Percentiles rank a stretch among this genome's conserved stretches.
Conservation (phyloP, 1,140 invertebrate genomes). For the Drosophila eugracilis region DNA sequence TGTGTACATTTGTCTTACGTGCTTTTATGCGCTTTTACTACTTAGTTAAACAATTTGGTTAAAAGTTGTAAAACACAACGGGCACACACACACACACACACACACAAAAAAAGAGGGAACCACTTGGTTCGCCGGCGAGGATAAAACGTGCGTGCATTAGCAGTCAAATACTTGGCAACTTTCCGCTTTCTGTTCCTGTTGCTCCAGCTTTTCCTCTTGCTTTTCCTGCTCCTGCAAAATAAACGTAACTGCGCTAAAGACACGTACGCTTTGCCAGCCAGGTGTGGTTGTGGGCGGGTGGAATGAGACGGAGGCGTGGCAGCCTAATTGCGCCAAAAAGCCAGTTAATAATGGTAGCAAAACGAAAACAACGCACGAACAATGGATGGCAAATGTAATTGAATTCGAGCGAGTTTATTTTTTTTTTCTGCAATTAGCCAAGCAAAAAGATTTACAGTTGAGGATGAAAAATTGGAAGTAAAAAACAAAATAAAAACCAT, state of each 20-base stretch:
- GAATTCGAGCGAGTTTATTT: slow-evolving; percentile 42
- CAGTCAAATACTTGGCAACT: slow-evolving; percentile 56
- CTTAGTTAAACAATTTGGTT: slow-evolving; percentile 82
- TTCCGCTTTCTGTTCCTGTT: slow-evolving; percentile 31
- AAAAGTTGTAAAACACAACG: slow-evolving; percentile 66
- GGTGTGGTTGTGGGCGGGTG: no score
- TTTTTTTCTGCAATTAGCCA: slow-evolving; percentile 21
- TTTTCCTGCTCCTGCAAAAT: slow-evolving; percentile 39
- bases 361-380: slow-evolving; percentile 50
- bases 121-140: slow-evolving; percentile 1
- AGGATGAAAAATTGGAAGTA: background rate
- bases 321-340: slow-evolving; percentile 76
- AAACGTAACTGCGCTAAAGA: slow-evolving; percentile 46
- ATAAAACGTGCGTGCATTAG: slow-evolving; percentile 70
- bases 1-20: slow-evolving; percentile 54
- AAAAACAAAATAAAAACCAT: background rate
- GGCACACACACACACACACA: slow-evolving; percentile 14
- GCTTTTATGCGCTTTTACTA: slow-evolving; percentile 71
- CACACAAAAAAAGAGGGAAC: slow-evolving; percentile 14
- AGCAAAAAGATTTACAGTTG: background rate
- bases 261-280: slow-evolving; percentile 42
- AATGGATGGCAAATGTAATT: slow-evolving; percentile 49
- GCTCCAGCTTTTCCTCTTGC: slow-evolving; percentile 9
- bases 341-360: slow-evolving; percentile 66
- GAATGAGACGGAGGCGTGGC: slow-evolving; percentile 33